Conservation (phyloP, 2,888 invertebrate genomes). For the Formica aserva region DNA sequence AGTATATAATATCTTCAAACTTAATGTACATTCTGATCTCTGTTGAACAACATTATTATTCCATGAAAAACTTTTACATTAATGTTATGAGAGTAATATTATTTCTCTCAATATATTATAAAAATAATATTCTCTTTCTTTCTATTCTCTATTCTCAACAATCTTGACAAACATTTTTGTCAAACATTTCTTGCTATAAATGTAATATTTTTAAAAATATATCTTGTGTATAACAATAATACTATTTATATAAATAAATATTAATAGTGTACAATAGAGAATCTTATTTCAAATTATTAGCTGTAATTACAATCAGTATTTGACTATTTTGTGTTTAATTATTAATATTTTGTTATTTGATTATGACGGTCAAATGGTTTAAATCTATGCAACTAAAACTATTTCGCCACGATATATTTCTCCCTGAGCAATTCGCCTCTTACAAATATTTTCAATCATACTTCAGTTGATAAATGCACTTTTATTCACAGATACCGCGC, state of each 20-base stretch:
- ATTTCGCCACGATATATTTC: not conserved
- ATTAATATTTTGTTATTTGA: not conserved
- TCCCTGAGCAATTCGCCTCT: not conserved
- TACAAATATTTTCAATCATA: not conserved
- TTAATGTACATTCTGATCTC: not conserved
- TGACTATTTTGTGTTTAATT: not conserved
- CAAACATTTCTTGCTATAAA: not conserved
- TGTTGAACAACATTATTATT: not conserved
- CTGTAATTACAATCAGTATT: not conserved
- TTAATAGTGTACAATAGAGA: not conserved
- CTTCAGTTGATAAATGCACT: not conserved
- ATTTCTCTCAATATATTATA: not conserved
- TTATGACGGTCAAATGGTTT: not conserved
- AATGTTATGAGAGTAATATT: not conserved
- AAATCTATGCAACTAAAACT: not conserved
- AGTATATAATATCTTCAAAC: not conserved
- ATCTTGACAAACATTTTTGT: not conserved
- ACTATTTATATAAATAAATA: not conserved
- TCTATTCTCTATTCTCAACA: not conserved
- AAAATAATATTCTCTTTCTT: not conserved
- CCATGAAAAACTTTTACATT: not conserved
- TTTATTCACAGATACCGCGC: slow-evolving; percentile 64
- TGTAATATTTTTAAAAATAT: not conserved
- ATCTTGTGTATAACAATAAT: not conserved
- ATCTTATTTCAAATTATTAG: not conserved